These are phyloP conservation scores for Tadarida brasiliensis DNA, from an alignment of 2,797 vertebrate species.

Conservation along the genomic window DNA sequence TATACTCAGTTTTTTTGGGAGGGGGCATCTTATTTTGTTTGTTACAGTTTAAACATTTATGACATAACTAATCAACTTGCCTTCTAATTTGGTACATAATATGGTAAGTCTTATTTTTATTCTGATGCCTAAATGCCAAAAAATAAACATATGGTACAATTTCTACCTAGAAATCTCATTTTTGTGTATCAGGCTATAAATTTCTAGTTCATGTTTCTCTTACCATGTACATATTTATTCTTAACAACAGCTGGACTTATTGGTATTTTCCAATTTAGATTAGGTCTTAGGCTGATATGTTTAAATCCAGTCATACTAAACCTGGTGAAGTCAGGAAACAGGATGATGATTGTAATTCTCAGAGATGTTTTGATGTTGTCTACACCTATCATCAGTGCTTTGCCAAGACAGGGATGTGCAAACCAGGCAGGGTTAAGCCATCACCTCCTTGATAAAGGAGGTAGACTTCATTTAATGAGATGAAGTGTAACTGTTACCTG, in stretches of 20 bases:
- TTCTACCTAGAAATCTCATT: background rate
- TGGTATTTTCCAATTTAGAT: conserved; percentile 47
- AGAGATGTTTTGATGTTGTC: conserved; percentile 34
- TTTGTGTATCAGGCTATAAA: conserved; percentile 29
- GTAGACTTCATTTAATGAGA: background rate
- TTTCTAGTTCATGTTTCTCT: conserved; percentile 53
- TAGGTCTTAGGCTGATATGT: background rate
- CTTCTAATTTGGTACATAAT: conserved; percentile 24
- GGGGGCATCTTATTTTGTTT: conserved; percentile 19
- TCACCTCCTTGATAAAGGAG: background rate
- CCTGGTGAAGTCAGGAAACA: background rate
- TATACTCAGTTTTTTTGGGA: background rate
- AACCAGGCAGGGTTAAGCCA: background rate
- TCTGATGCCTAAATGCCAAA: conserved; percentile 17
- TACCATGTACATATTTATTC: background rate
- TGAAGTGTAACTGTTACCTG: background rate
- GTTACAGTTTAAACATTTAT: conserved; percentile 44
- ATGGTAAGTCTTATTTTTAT: conserved; percentile 54
- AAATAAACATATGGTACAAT: conserved; percentile 35
- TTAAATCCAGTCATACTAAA: conserved; percentile 25
- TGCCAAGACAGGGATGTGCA: conserved; percentile 20
- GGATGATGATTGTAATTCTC: conserved; percentile 38
- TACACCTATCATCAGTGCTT: background rate
- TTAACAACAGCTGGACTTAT: background rate
- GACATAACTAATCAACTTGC: background rate